phyloP scores from a whole-genome alignment of 2,113 vertebrate genomes.

The Callaeas wilsoni region DNA sequence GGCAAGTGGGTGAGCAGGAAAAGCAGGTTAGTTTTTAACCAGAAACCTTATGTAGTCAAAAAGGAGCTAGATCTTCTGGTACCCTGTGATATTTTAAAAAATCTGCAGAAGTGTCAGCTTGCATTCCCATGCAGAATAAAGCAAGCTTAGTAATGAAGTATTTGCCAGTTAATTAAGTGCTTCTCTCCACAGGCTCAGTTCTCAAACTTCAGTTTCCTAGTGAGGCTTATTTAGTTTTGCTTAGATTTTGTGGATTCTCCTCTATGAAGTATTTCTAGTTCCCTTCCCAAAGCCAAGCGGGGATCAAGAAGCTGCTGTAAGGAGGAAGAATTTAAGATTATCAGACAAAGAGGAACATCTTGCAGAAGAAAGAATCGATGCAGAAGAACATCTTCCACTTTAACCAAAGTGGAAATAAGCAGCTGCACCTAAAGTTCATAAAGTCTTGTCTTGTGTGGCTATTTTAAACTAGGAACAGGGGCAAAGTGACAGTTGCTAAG shows the following conservation, averaged over 20 bases:
- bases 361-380: not conserved
- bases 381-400: constrained; percentile 49
- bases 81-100: not conserved
- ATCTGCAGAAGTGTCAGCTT: not conserved
- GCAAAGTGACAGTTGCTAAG: constrained; percentile 31
- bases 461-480: constrained; percentile 32
- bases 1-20: not conserved
- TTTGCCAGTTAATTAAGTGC: not conserved
- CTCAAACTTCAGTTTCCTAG: not conserved
- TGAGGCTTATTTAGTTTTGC: not conserved
- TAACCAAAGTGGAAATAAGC: constrained; percentile 29
- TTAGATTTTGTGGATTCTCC: not conserved
- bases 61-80: not conserved
- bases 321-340: constrained; percentile 33
- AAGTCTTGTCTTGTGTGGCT: not conserved
- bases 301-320: not conserved
- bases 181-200: not conserved
- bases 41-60: not conserved
- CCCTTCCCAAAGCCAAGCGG: not conserved
- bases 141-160: not conserved
- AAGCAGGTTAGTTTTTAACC: not conserved
- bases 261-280: not conserved
- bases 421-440: constrained; percentile 18
- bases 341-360: constrained; percentile 46
- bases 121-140: not conserved